Percentiles rank a stretch among this genome's conserved stretches.
Conservation (phyloP, 2,113 vertebrate species). For the Apteryx owenii region DNA sequence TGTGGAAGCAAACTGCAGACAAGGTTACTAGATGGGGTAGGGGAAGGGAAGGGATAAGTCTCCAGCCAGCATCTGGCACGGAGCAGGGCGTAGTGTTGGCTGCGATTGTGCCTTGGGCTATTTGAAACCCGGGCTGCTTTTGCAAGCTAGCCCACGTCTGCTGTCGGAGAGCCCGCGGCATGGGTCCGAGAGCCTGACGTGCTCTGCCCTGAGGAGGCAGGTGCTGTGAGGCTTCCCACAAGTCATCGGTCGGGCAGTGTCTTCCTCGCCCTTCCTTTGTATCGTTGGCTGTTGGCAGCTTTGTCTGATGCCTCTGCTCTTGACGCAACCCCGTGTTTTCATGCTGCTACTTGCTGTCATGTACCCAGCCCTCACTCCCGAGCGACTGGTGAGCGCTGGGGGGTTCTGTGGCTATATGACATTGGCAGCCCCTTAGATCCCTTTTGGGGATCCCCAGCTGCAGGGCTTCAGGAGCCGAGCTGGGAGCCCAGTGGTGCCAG, state of each 20-base stretch:
- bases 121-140: not conserved
- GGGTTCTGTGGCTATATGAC: not conserved
- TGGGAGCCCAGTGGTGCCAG: not conserved
- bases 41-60: not conserved
- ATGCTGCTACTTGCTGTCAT: not conserved
- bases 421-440: fast-evolving
- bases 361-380: not conserved
- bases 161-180: not conserved
- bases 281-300: not conserved
- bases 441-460: not conserved
- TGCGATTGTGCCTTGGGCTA: not conserved
- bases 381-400: not conserved
- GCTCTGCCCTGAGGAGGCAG: not conserved
- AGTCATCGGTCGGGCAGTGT: not conserved
- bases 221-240: not conserved
- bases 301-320: not conserved
- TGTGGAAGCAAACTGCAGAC: not conserved
- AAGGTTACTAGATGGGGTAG: not conserved
- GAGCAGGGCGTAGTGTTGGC: not conserved
- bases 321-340: not conserved
- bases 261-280: not conserved
- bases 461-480: not conserved
- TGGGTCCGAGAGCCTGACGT: not conserved
- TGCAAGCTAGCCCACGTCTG: not conserved
- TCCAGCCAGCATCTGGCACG: not conserved